A percentile compares a stretch with the other conserved stretches of the same genome.
Evolutionary conservation across 2,113 vertebrate species (phyloP).

Genomic region (Pao palembangensis): DNA sequence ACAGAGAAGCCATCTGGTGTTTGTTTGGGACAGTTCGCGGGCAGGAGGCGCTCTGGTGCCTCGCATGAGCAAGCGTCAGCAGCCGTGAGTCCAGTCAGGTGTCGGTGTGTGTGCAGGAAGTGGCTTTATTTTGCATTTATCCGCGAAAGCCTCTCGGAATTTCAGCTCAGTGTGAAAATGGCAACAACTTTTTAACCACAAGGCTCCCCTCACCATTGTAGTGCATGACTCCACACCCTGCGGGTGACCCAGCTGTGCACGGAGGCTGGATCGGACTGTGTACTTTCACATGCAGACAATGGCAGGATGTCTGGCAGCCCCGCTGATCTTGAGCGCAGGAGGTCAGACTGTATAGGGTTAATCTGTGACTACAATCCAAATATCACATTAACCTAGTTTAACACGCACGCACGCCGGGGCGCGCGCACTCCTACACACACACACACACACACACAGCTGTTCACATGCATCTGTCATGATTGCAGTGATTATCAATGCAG

Average conservation of each 20-base stretch:
- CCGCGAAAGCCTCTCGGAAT: too few relatives aligned
- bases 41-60: constrained; percentile 46
- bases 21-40: constrained; percentile 70
- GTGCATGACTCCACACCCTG: constrained; percentile 22
- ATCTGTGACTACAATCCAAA: constrained; percentile 57
- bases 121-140: too few relatives aligned
- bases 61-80: constrained; percentile 27
- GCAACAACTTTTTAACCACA: neutral
- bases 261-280: neutral
- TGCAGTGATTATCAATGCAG: constrained; percentile 41
- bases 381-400: constrained; percentile 70
- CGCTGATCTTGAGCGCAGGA: constrained; percentile 1
- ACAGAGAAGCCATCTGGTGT: constrained; percentile 78
- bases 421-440: constrained; percentile 7
- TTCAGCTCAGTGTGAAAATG: constrained; percentile 7
- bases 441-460: constrained; percentile 37
- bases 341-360: constrained; percentile 45
- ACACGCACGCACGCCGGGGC: neutral
- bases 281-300: constrained; percentile 4
- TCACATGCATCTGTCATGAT: constrained; percentile 54
- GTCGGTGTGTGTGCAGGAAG: constrained; percentile 4
- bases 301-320: constrained; percentile 5
- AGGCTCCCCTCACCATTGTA: neutral
- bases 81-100: constrained; percentile 6
- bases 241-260: constrained; percentile 31